Conservation (phyloP, 2,888 invertebrate species). For the Drosophila austrosaltans region DNA sequence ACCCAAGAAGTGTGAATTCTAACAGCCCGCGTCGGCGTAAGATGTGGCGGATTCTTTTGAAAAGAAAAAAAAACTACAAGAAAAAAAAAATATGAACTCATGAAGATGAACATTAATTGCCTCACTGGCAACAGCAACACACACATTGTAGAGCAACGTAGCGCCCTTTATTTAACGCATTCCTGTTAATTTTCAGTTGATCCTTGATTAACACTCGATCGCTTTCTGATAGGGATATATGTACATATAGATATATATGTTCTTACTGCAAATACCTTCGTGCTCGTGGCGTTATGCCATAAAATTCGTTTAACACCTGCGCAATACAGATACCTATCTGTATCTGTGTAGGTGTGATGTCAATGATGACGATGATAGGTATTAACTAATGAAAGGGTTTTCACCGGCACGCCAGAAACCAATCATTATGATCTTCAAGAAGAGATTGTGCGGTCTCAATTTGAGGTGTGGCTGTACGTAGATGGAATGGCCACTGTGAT, state of each 20-base stretch:
- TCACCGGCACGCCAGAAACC: constrained; percentile 54
- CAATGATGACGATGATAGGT: constrained; percentile 69
- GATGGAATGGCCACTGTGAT: not conserved
- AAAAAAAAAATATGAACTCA: constrained; percentile 22
- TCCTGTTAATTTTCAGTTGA: constrained; percentile 71
- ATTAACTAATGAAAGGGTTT: constrained; percentile 63
- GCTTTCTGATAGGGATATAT: constrained; percentile 36
- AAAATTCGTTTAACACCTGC: constrained; percentile 71
- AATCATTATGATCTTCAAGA: constrained; percentile 37
- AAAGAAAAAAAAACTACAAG: constrained; percentile 23
- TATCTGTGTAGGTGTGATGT: constrained; percentile 56
- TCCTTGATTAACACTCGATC: constrained; percentile 68
- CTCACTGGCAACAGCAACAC: constrained; percentile 17
- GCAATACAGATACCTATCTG: not conserved
- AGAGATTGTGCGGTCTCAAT: not conserved
- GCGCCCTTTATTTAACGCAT: constrained; percentile 69
- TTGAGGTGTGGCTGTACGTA: not conserved
- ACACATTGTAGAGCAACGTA: constrained; percentile 19
- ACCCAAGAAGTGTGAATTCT: constrained; percentile 73
- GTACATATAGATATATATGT: not conserved
- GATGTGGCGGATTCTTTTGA: constrained; percentile 67
- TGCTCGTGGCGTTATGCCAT: constrained; percentile 72
- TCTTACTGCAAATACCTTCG: constrained; percentile 26
- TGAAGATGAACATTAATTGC: constrained; percentile 57
- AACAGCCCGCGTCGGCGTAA: constrained; percentile 71